Percentiles rank a stretch among this genome's conserved stretches.
Evolutionary conservation across 2,113 vertebrate species (phyloP).

Genomic region (Crocuta crocuta): DNA sequence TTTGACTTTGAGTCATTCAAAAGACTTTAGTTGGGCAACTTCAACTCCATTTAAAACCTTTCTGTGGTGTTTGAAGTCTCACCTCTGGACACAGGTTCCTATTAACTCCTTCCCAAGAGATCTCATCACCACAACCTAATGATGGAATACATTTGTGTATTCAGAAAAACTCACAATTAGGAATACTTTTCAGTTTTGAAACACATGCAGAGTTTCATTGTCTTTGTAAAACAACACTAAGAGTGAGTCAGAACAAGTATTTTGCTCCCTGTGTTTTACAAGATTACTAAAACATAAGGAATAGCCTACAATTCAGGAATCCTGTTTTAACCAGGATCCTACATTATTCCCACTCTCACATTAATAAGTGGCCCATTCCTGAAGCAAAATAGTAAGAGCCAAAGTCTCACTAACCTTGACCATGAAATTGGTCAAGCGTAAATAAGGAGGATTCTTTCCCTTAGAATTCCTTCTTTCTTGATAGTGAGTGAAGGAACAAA

Average conservation of each 20-base stretch:
- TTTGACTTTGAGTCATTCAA: conserved; percentile 74
- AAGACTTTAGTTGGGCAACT: conserved; percentile 68
- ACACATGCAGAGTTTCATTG: neutral
- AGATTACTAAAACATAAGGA: neutral
- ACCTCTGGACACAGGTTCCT: conserved; percentile 53
- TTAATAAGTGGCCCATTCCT: fast-evolving
- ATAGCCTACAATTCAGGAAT: neutral
- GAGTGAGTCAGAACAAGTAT: neutral
- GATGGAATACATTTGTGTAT: neutral
- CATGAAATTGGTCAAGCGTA: neutral
- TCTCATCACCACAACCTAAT: neutral
- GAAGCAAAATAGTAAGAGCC: neutral
- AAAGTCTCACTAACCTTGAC: neutral
- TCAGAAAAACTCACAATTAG: neutral
- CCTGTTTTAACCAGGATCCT: neutral
- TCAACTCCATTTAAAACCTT: conserved; percentile 64
- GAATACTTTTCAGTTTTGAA: neutral
- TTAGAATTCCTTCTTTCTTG: neutral
- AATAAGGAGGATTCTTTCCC: neutral
- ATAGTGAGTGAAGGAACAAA: neutral
- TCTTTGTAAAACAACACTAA: neutral
- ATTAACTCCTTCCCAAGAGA: conserved; percentile 18
- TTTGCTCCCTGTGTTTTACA: neutral
- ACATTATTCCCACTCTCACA: neutral
- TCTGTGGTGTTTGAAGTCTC: conserved; percentile 39